Evolutionary conservation across 2,888 invertebrate species (phyloP).

Genomic region (Latrodectus hesperus): DNA sequence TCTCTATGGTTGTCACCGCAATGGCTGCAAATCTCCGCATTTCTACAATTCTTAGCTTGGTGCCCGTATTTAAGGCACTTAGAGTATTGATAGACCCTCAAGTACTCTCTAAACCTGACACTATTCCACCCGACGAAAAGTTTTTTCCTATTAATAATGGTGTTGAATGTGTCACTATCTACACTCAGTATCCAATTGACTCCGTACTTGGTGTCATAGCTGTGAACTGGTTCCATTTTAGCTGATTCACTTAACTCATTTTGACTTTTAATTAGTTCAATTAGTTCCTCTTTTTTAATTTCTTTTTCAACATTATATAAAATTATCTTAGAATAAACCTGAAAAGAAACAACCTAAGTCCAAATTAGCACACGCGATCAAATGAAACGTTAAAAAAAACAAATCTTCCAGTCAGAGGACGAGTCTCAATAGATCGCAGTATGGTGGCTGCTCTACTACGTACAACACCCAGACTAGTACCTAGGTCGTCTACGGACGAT

Average conservation of each 20-base stretch:
- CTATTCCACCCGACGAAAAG: background rate
- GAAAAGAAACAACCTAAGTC: too few relatives aligned
- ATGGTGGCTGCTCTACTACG: constrained; percentile 79
- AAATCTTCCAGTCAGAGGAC: constrained; percentile 71
- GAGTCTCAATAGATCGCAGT: constrained; percentile 81
- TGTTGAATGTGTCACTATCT: background rate
- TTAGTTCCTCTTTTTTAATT: background rate
- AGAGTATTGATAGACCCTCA: background rate
- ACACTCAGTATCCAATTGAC: background rate
- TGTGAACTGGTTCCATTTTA: background rate
- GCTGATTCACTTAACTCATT: background rate
- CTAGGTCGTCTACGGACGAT: constrained; percentile 81
- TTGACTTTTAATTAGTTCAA: background rate
- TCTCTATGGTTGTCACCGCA: too few relatives aligned
- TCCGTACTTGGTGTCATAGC: background rate
- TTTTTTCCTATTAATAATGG: background rate
- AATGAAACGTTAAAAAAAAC: constrained; percentile 73
- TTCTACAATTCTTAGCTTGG: background rate
- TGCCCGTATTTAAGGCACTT: background rate
- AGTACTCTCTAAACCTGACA: background rate
- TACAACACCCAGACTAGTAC: constrained; percentile 79
- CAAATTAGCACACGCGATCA: too few relatives aligned
- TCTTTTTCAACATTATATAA: background rate
- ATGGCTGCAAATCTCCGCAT: too few relatives aligned
- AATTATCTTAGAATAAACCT: background rate